A percentile compares a stretch with the other conserved stretches of the same genome.
Conservation (phyloP, 2,888 invertebrate species). For the Galeopsomyia nigrocyanea region DNA sequence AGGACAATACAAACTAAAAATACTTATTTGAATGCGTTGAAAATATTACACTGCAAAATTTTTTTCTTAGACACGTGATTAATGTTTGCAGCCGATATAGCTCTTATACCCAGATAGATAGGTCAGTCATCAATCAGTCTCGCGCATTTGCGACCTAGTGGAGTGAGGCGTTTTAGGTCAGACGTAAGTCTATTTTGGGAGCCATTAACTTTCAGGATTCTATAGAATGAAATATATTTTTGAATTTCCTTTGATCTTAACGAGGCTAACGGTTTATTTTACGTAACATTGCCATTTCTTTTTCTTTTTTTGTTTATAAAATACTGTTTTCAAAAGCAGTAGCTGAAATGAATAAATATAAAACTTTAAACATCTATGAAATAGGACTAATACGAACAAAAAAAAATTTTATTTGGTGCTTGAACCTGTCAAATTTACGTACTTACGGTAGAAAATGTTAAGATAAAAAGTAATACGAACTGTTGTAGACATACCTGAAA, state of each 20-base stretch:
- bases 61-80: slow-evolving; percentile 9
- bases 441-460: neutral
- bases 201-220: slow-evolving; percentile 25
- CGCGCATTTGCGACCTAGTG: slow-evolving; percentile 28
- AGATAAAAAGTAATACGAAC: neutral
- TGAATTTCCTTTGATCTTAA: too few species aligned
- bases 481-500: neutral
- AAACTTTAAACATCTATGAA: too few species aligned
- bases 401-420: too few species aligned
- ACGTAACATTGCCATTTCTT: too few species aligned
- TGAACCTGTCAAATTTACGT: slow-evolving; percentile 7
- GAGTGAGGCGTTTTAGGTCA: slow-evolving; percentile 36
- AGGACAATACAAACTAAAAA: too few species aligned
- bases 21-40: too few species aligned
- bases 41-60: neutral
- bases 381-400: too few species aligned
- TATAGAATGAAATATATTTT: neutral
- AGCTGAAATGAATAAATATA: too few species aligned
- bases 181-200: slow-evolving; percentile 16
- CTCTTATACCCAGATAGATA: slow-evolving; percentile 10
- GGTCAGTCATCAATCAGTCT: slow-evolving; percentile 35
- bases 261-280: too few species aligned
- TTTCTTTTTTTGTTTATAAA: too few species aligned
- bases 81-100: slow-evolving; percentile 14
- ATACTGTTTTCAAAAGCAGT: too few species aligned